These are phyloP conservation scores for Rousettus madagascariensis DNA, from an alignment of 2,797 vertebrate species.

Conservation along the genomic window DNA sequence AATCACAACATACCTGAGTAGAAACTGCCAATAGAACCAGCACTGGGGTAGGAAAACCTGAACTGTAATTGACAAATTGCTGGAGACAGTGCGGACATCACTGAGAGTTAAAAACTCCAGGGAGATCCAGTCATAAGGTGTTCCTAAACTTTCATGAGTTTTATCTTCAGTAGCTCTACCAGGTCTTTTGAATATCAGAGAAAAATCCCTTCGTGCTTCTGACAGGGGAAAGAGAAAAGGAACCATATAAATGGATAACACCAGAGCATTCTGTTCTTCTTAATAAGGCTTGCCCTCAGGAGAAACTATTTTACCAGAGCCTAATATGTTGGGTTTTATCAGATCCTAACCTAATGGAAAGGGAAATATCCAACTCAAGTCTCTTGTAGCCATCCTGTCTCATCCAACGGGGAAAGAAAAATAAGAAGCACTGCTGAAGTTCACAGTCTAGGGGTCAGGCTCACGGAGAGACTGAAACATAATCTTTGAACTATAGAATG, in stretches of 20 bases:
- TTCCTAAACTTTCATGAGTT: neutral
- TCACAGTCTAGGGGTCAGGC: neutral
- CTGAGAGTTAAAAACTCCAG: neutral
- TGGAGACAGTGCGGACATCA: neutral
- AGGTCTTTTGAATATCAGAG: neutral
- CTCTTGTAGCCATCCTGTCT: neutral
- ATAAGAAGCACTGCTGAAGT: neutral
- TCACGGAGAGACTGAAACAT: neutral
- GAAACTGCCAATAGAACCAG: neutral
- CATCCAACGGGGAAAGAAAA: neutral
- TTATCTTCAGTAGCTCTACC: neutral
- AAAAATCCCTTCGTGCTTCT: neutral
- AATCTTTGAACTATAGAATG: neutral
- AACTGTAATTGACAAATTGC: neutral
- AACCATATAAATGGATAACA: neutral
- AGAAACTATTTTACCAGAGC: neutral
- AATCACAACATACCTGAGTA: neutral
- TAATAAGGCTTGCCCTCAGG: neutral
- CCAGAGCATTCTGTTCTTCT: neutral
- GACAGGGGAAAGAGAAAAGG: neutral
- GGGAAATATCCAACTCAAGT: neutral
- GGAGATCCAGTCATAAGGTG: neutral
- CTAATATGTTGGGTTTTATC: neutral
- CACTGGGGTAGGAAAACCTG: neutral
- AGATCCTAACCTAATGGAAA: neutral